These are phyloP conservation scores for Reticulitermes speratus DNA, from an alignment of 1,140 invertebrate species.

Conservation along the genomic window DNA sequence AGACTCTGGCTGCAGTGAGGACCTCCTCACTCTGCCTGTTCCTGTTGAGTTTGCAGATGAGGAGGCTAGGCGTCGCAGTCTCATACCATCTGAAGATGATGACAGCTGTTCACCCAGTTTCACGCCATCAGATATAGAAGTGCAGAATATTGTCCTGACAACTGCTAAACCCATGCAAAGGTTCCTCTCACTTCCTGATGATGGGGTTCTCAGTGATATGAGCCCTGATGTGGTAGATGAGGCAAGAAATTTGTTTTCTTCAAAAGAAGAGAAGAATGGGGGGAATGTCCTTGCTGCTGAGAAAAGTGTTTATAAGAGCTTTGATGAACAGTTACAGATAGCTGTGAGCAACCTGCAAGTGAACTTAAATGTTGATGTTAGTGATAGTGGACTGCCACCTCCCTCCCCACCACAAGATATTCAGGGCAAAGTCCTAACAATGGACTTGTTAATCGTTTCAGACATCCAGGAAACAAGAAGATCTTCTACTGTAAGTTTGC, in stretches of 20 bases:
- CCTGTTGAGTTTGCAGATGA: constrained; percentile 47
- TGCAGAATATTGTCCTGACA: background rate
- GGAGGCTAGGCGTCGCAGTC: constrained; percentile 28
- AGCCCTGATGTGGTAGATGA: background rate
- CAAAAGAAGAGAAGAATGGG: background rate
- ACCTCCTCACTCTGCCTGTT: constrained; percentile 42
- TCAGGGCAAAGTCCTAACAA: background rate
- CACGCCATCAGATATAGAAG: constrained; percentile 23
- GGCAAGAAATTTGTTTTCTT: background rate
- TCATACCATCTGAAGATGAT: constrained; percentile 24
- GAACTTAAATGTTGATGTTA: background rate
- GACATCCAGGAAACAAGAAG: background rate
- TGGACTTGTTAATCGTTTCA: background rate
- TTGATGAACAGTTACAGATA: background rate
- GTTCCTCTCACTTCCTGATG: background rate
- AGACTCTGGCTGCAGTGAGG: constrained; percentile 58
- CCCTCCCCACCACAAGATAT: background rate
- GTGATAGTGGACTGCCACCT: background rate
- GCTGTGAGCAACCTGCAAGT: background rate
- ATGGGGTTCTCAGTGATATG: background rate
- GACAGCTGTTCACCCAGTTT: background rate
- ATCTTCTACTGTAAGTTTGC: background rate
- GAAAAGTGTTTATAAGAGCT: background rate
- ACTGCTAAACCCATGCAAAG: background rate
- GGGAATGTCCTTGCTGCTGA: background rate